phyloP scores from a whole-genome alignment of 2,797 vertebrate genomes.

The Micromesistius poutassou region DNA sequence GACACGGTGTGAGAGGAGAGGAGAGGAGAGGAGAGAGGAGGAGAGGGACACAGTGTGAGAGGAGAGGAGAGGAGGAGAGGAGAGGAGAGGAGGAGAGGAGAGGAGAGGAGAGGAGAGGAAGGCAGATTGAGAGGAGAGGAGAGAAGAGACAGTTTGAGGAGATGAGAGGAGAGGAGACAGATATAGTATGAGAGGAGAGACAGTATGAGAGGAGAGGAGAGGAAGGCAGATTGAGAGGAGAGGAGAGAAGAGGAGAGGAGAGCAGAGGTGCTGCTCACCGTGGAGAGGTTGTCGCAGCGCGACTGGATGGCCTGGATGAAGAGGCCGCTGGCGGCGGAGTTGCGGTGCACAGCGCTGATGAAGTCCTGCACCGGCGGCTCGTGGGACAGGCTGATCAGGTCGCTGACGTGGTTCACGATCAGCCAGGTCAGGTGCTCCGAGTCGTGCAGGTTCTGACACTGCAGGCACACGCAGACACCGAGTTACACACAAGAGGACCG shows the following conservation, averaged over 20 bases:
- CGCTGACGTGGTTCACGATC: conserved; percentile 94
- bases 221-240: not conserved
- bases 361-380: conserved; percentile 98
- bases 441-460: conserved; percentile 99
- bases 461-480: not conserved
- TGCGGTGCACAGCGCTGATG: conserved; percentile 95
- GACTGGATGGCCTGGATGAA: conserved; percentile 98
- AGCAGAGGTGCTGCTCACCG: conserved; percentile 36
- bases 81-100: no score
- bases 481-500: not conserved
- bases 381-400: conserved; percentile 91
- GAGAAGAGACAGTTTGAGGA: no score
- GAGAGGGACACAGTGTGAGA: no score
- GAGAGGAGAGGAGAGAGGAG: not conserved
- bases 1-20: not conserved
- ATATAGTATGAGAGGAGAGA: not conserved
- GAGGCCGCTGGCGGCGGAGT: conserved; percentile 94
- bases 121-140: no score
- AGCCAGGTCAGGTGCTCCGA: conserved; percentile 97
- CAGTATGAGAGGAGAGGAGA: no score
- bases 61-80: no score
- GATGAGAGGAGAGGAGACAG: no score
- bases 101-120: no score
- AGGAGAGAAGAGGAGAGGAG: not conserved
- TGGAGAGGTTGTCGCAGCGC: conserved; percentile 89